Evolutionary conservation across 2,113 vertebrate species (phyloP), one percentile per base, ranked within the genome.

Genomic region (Alouatta palliata): DNA sequence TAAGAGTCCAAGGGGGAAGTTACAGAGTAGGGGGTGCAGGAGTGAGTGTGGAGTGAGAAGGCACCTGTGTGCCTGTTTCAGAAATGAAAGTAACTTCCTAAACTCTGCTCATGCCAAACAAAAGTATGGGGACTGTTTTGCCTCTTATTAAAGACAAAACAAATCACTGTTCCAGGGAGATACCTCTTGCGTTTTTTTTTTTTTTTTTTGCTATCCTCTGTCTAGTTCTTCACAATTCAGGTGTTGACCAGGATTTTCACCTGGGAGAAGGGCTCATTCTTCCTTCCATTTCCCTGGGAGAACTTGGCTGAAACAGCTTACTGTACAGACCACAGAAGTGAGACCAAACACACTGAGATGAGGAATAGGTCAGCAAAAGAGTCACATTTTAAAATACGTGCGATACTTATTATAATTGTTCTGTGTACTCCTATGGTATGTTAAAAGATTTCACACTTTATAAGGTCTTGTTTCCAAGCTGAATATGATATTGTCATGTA

Each of bases 381-480:
- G 64, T 92, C 83, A 87, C 54, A 54, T 85, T 91, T 95, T 66
- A 92, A 96, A 96, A 95, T 88, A 83, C 4, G 35, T 71, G 56
- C n/a, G 47, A 73, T 47, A 58, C 73, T 95, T 91, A 70, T 37
- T 92, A 77, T 88, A 93, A 95, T 96, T 95, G 77, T 92, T 93
- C 84, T 85, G 84, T 68, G 35, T 2, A 66, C 35, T 92, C 94
- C 52, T 73, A 43, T 87, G 89, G 52, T 89, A 37, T 96, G 76
- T 93, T 80, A 95, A 96, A 95, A 95, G 88, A 92, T 88, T 96
- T 94, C n/a, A 93, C 52, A 93, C 88, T 83, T 92, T 97, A n/a
- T 94, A 96, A 95, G 85, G 32, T 90, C 82, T 97, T 40, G 35
- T 30, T 97, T 97, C 87, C 84, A 96, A 95, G 91, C 35, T 2